Evolutionary conservation across 1,140 invertebrate species (phyloP).

Genomic region (Stegodyphus mimosarum): DNA sequence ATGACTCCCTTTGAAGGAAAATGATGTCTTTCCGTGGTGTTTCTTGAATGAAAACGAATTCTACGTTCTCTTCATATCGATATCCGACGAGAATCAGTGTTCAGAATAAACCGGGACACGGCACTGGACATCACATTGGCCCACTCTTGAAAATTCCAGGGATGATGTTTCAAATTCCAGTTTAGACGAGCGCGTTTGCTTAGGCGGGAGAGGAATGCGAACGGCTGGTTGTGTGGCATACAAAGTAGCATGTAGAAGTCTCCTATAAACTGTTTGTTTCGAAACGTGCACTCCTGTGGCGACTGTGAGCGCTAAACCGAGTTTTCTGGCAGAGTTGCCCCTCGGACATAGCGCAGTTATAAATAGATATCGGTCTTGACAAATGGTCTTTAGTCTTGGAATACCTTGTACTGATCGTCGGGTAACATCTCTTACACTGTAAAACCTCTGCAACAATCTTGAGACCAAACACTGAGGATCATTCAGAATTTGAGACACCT

Average conservation of each 20-base stretch:
- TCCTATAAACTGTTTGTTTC: neutral
- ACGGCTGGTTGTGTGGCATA: neutral
- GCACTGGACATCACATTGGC: neutral
- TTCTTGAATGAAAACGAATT: neutral
- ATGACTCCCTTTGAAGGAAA: neutral
- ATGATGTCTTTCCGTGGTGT: neutral
- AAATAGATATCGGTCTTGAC: neutral
- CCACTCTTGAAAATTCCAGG: too few species aligned
- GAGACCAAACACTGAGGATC: neutral
- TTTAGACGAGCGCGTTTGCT: neutral
- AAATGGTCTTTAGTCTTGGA: neutral
- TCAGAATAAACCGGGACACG: neutral
- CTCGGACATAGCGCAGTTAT: neutral
- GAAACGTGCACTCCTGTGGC: neutral
- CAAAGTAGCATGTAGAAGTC: neutral
- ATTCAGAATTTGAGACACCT: neutral
- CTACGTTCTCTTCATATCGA: neutral
- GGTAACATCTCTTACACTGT: neutral
- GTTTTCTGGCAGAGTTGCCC: neutral
- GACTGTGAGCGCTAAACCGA: neutral
- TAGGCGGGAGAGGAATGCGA: neutral
- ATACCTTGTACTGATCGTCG: neutral
- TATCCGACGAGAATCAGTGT: neutral
- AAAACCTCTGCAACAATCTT: neutral
- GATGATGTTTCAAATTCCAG: neutral